phyloP scores from a whole-genome alignment of 2,888 invertebrate genomes.

The Pyrochroa serraticornis region DNA sequence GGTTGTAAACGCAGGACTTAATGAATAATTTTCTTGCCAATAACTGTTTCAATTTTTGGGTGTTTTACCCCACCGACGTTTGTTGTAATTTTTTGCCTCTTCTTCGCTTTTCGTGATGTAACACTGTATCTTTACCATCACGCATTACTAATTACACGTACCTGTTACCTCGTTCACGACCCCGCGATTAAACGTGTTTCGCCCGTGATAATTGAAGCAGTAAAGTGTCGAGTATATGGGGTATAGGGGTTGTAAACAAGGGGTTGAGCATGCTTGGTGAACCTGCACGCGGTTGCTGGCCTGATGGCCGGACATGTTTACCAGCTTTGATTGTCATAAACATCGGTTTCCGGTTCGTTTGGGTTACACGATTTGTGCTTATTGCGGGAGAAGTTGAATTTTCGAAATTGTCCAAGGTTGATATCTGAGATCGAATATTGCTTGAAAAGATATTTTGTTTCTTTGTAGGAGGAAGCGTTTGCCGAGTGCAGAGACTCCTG shows the following conservation, averaged over 20 bases:
- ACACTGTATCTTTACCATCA: background rate
- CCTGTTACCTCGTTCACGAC: conserved; percentile 8
- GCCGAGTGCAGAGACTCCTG: conserved; percentile 52
- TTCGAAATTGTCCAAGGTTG: background rate
- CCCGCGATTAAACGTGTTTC: conserved; percentile 22
- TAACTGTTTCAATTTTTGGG: too few species aligned
- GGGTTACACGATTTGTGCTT: conserved; percentile 18
- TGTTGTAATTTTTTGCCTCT: conserved; percentile 1
- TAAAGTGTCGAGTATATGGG: conserved; percentile 31
- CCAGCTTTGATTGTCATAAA: conserved; percentile 40
- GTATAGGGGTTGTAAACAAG: conserved; percentile 31
- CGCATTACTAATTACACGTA: conserved; percentile 19
- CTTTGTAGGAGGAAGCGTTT: conserved; percentile 40
- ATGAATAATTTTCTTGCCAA: too few species aligned
- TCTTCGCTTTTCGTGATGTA: too few species aligned
- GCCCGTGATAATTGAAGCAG: conserved; percentile 32
- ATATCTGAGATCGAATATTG: background rate
- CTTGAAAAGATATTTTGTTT: conserved; percentile 6
- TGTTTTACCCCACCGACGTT: too few species aligned
- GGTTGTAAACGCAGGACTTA: too few species aligned
- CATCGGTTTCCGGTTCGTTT: conserved; percentile 37
- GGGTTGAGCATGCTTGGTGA: conserved; percentile 33
- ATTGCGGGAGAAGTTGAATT: background rate
- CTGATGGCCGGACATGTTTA: conserved; percentile 30
- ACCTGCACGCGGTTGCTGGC: conserved; percentile 27